Base-by-base conservation (phyloP, 2,797 vertebrate genomes). In the Pampus argenteus region DNA sequence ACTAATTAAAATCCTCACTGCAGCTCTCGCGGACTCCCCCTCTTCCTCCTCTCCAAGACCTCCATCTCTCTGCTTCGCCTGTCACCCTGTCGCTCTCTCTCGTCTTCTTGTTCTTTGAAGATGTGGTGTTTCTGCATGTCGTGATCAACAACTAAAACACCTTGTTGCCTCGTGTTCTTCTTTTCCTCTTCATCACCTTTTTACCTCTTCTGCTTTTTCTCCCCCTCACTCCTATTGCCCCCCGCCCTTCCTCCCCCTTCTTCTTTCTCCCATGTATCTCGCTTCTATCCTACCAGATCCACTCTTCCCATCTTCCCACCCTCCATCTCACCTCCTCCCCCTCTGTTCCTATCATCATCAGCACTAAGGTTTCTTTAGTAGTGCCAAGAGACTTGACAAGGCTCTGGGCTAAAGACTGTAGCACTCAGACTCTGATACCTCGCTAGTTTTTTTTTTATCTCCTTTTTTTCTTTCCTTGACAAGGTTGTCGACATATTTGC, bases 1-100 rank as follows among this genome's bases (percentile, higher is more conserved):
- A 58, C 88, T 93, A 93, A 95, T 95, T 95, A 94, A 95, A 91
- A 94, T 87, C 91, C 86, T 91, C 83, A 82, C 82, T 87, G 88
- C 89, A 83, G 86, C 83, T 76, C 87, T 88, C 85, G 66, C 61
- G 29, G 71, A 82, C 79, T 85, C 84, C 79, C 82, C 66, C 70
- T 74, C 81, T 77, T 86, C 80, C 74, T 84, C 76, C 62, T 44
- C 76, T 82, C 73, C 61, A 26, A 88, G 80, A 83, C 70, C 81
- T 79, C 84, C 67, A 34, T 83, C 75, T 85, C 75, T 74, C 66
- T 28, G 48, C 74, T 51, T 76, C 28, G n/a, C 59, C 57, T 78
- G 69, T 88, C 81, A 70, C 76, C 78, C 67, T 57, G 76, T 87
- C 78, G 31, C 83, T 79, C 76, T 63, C 51, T 36, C 45, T 29